Evolutionary conservation across 2,797 vertebrate species (phyloP).

Genomic region (Pygocentrus nattereri): DNA sequence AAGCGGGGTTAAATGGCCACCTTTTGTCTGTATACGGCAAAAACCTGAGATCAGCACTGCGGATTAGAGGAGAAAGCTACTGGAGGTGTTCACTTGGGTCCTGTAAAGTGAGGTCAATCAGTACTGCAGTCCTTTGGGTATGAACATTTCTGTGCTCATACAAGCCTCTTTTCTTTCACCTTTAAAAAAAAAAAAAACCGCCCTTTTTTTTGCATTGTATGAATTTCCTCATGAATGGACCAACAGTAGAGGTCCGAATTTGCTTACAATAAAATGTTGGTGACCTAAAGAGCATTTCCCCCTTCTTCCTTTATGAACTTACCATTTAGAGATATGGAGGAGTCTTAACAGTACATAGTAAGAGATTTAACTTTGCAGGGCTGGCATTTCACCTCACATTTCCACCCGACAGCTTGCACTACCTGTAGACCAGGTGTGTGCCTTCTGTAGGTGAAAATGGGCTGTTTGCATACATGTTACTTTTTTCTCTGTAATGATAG

Average conservation of each 20-base stretch:
- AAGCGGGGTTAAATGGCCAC: not conserved
- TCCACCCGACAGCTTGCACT: not conserved
- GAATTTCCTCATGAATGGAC: too few species aligned
- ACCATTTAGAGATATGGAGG: too few species aligned
- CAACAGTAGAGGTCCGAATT: too few species aligned
- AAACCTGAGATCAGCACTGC: not conserved
- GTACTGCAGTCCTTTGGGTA: not conserved
- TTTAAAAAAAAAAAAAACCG: not conserved
- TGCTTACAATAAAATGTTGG: too few species aligned
- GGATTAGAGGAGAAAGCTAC: not conserved
- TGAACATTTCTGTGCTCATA: not conserved
- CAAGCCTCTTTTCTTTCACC: not conserved
- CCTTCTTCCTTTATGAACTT: too few species aligned
- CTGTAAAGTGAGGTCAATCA: not conserved
- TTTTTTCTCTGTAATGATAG: not conserved
- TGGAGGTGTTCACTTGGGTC: not conserved
- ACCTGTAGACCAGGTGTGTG: conserved; percentile 6
- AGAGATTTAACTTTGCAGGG: too few species aligned
- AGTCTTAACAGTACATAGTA: too few species aligned
- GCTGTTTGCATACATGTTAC: not conserved
- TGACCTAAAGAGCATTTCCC: too few species aligned
- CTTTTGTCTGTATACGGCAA: not conserved
- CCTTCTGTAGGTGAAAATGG: not conserved
- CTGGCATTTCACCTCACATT: conserved; percentile 19
- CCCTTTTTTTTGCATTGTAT: not conserved